Percentiles rank a stretch among this genome's conserved stretches.
Evolutionary conservation across 2,888 invertebrate species (phyloP).

Genomic region (Molorchus minor): DNA sequence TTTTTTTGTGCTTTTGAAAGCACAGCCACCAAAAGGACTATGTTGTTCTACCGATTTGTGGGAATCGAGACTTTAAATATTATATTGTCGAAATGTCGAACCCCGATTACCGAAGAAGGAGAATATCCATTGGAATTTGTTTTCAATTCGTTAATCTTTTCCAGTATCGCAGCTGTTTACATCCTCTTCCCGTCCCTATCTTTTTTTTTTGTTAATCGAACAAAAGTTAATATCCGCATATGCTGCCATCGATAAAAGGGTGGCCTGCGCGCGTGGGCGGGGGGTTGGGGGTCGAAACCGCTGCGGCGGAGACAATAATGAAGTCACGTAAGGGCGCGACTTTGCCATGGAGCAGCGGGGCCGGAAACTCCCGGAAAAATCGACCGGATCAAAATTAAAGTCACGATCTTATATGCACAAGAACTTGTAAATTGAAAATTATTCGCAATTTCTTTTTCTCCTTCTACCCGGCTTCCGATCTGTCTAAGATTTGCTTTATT

Average conservation of each 20-base stretch:
- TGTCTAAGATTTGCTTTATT: constrained; percentile 19
- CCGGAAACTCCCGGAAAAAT: constrained; percentile 1
- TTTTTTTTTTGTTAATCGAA: no score
- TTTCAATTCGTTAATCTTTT: no score
- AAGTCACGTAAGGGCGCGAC: constrained; percentile 39
- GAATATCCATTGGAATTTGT: no score
- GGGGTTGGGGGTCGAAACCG: constrained; percentile 27
- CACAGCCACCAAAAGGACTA: no score
- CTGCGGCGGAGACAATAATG: constrained; percentile 43
- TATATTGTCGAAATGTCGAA: no score
- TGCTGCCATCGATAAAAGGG: constrained; percentile 12
- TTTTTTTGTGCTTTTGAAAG: no score
- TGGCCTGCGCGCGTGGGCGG: constrained; percentile 5
- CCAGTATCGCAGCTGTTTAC: no score
- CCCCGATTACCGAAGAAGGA: no score
- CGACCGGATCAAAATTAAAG: constrained; percentile 38
- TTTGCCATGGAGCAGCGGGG: not conserved
- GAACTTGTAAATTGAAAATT: constrained; percentile 44
- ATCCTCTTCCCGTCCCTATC: no score
- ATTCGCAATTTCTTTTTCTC: constrained; percentile 37
- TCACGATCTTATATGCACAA: constrained; percentile 42
- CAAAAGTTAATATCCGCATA: constrained; percentile 22
- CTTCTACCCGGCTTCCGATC: constrained; percentile 4
- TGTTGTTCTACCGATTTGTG: no score
- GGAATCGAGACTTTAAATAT: no score